These are phyloP conservation scores for Hemiprocne comata DNA, from an alignment of 2,113 vertebrate species.

Conservation along the genomic window DNA sequence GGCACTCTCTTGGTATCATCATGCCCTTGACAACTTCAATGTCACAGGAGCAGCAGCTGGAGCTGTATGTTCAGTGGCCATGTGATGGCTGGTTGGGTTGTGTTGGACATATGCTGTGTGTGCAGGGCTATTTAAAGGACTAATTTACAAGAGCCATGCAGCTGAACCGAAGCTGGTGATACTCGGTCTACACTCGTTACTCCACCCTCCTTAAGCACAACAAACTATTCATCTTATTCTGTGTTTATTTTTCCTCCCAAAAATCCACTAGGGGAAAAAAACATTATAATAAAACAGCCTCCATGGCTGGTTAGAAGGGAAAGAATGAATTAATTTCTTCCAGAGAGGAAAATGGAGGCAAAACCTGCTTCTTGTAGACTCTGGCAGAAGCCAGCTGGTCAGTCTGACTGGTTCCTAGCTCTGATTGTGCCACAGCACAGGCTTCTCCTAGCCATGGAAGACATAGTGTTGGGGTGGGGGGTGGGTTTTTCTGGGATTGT, in stretches of 20 bases:
- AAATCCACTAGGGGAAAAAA: background rate
- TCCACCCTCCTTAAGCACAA: background rate
- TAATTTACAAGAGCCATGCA: background rate
- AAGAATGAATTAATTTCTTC: background rate
- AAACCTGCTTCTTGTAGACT: background rate
- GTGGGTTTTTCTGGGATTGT: background rate
- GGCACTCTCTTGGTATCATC: background rate
- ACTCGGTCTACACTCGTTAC: background rate
- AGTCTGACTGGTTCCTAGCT: background rate
- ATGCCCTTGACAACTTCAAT: background rate
- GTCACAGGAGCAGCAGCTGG: slow-evolving; percentile 2
- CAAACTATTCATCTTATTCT: background rate
- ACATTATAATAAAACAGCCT: background rate
- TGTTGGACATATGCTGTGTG: background rate
- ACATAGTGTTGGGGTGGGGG: accelerated
- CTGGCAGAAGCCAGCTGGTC: background rate
- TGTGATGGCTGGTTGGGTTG: background rate
- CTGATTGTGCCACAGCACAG: background rate
- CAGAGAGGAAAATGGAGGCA: background rate
- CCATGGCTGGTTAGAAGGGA: background rate
- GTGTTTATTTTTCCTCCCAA: background rate
- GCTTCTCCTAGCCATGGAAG: background rate
- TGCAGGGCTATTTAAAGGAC: slow-evolving; percentile 1
- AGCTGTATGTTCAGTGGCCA: background rate
- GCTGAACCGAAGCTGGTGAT: background rate